Evolutionary conservation across 2,113 vertebrate species (phyloP).

Genomic region (Macroglossus sobrinus): DNA sequence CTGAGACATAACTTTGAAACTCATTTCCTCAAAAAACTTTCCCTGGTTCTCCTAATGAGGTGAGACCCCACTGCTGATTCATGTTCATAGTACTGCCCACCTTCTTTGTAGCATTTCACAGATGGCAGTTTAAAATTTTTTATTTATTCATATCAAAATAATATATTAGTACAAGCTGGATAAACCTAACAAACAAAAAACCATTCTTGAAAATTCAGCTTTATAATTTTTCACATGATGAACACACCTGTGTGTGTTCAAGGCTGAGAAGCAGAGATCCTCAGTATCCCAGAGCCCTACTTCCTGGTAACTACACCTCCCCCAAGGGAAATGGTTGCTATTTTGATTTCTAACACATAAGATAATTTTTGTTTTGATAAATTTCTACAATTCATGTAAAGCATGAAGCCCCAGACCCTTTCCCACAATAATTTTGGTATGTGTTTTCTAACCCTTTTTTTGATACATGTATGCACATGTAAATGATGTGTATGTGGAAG

Average conservation of each 20-base stretch:
- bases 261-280: neutral
- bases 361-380: neutral
- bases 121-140: neutral
- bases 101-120: neutral
- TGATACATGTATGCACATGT: rapidly evolving
- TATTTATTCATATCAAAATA: neutral
- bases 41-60: neutral
- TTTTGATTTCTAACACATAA: neutral
- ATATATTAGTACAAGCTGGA: neutral
- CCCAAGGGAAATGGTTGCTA: neutral
- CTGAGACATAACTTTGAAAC: neutral
- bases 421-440: neutral
- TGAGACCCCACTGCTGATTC: neutral
- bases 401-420: neutral
- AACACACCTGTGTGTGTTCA: neutral
- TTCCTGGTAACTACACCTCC: neutral
- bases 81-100: too few relatives aligned
- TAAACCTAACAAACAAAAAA: neutral
- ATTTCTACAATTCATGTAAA: neutral
- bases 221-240: neutral
- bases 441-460: neutral
- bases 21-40: neutral
- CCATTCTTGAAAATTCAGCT: neutral
- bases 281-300: neutral
- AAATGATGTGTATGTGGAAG: neutral